A percentile compares a stretch with the other conserved stretches of the same genome.
These are phyloP conservation scores for Watsonalla cultraria DNA, from an alignment of 2,888 invertebrate genomes.

Conservation along the genomic window DNA sequence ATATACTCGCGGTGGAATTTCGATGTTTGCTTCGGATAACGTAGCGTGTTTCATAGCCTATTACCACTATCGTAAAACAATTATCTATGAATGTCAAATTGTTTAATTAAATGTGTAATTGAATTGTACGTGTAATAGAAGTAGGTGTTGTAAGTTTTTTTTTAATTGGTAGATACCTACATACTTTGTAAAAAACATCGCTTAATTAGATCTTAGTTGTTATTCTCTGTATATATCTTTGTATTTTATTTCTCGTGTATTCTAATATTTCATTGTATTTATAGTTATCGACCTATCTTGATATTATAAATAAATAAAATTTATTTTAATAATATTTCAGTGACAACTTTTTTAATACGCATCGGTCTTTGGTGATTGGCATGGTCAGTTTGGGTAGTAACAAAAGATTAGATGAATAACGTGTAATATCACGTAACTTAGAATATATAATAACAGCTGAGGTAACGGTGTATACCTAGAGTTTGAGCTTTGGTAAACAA, in stretches of 20 bases:
- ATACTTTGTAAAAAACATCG: too few species aligned
- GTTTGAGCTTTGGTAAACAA: constrained; percentile 1
- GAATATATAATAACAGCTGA: background rate
- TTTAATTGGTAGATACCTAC: background rate
- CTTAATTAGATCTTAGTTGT: too few species aligned
- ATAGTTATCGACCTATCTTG: too few species aligned
- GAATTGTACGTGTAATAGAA: background rate
- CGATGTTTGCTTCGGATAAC: constrained; percentile 23
- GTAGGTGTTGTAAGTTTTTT: background rate
- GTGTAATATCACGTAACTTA: background rate
- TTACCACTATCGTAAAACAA: constrained; percentile 9
- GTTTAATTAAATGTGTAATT: constrained; percentile 3
- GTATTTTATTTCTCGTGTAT: too few species aligned
- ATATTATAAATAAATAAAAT: too few species aligned
- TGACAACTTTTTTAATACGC: too few species aligned
- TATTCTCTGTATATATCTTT: too few species aligned
- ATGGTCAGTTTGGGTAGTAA: background rate
- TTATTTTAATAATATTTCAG: too few species aligned
- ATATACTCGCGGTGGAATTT: constrained; percentile 22
- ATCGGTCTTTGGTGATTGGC: too few species aligned
- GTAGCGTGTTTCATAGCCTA: constrained; percentile 15
- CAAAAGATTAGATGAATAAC: background rate
- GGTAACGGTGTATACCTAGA: background rate
- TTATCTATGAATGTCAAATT: constrained; percentile 2
- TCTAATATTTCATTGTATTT: too few species aligned